Evolutionary conservation across 1,140 invertebrate genomes (phyloP).

Genomic region (Solenopsis fugax): DNA sequence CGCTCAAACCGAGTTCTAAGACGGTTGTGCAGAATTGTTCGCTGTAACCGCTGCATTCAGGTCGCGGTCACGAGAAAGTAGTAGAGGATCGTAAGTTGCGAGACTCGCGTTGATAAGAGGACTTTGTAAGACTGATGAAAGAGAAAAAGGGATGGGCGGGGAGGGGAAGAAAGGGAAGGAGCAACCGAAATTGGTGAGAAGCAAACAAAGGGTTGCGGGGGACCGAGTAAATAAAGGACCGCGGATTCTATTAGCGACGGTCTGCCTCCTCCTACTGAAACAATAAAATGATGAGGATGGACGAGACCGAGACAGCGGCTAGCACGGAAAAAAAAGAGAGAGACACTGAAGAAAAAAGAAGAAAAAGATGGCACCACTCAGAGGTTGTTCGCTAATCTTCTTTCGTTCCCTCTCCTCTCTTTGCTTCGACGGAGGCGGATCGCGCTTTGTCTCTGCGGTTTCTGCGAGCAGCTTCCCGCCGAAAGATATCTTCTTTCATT

Average conservation of each 20-base stretch:
- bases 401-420: conserved; percentile 68
- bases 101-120: conserved; percentile 60
- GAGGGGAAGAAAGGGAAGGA: not conserved
- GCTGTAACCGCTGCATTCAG: conserved; percentile 28
- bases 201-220: conserved; percentile 71
- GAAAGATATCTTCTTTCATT: conserved; percentile 42
- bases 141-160: conserved; percentile 20
- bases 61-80: conserved; percentile 48
- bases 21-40: conserved; percentile 36
- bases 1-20: not conserved
- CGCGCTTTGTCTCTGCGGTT: conserved; percentile 81
- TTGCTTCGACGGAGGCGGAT: conserved; percentile 67
- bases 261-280: conserved; percentile 61
- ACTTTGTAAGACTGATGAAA: not conserved
- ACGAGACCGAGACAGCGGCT: conserved; percentile 19
- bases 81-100: conserved; percentile 13
- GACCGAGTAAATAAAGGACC: conserved; percentile 79
- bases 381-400: conserved; percentile 77
- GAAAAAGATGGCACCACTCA: conserved; percentile 70
- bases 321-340: not conserved
- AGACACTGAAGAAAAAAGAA: conserved; percentile 24
- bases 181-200: conserved; percentile 74
- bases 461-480: conserved; percentile 61
- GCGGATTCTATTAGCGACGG: conserved; percentile 82
- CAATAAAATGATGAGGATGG: conserved; percentile 67